Base-by-base conservation (phyloP, 2,797 vertebrate species). In the Parotocinclus haroldoi region DNA sequence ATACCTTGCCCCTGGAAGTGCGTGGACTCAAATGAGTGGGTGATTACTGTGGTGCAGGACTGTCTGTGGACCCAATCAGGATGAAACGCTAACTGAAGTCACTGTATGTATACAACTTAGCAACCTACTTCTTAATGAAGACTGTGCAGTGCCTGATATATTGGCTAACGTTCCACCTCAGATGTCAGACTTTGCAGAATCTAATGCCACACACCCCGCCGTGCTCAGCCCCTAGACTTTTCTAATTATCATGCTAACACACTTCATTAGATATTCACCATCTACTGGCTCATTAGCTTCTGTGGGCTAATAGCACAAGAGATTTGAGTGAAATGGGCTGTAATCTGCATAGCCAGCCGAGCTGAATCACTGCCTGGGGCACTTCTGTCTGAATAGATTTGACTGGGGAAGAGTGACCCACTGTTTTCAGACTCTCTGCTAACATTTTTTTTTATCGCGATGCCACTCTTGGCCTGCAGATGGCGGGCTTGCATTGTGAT, bases 401-500 rank as follows among this genome's bases (percentile, higher is more conserved):
- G 68, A 76, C 58, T 76, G 67, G 60, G 44, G 55, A 59, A 44
- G 62, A 69, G 63, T 61, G 46, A 71, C 71, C 60, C 62, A 55
- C 38, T 44, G 51, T 50, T 51, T 63, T 55, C 66, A 62, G 62
- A 62, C n/a, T n/a, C n/a, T n/a, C n/a, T n/a, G n/a, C n/a, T n/a
- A n/a, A n/a, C n/a, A n/a, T n/a, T n/a, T 42, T 42, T 59, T 48
- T 55, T 55, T 57, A 61, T 16, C 40, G 37, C 5, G 27, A 27
- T 64, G 53, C 58, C 62, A 12, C 13, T 18, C 7, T 11, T 0
- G 0, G 10, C 84, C 87, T 83, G 79, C 82, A 89, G 91, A 87
- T 82, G 84, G 61, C 84, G 84, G 81, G 27, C 74, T 71, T 84
- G 84, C 46, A 77, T 72, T 76, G 68, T 74, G 69, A 72, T 72